A percentile compares a stretch with the other conserved stretches of the same genome.
Conservation (phyloP, 2,797 vertebrate genomes). For the Carcharodon carcharias region DNA sequence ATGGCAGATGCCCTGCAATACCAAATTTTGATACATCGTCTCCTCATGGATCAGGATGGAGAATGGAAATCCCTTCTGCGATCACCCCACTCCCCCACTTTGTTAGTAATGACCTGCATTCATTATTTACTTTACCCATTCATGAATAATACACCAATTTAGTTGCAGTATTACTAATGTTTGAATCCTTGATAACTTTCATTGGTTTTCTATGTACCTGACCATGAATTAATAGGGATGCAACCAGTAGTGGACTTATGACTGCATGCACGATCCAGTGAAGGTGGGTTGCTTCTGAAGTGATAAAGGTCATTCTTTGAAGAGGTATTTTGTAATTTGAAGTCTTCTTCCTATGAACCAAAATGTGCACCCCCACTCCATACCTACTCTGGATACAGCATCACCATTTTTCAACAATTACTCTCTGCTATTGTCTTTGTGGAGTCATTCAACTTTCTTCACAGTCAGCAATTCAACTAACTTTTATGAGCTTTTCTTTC, state of each 20-base stretch:
- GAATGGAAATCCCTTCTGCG: background rate
- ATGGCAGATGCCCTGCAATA: background rate
- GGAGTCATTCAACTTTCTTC: background rate
- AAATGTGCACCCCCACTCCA: background rate
- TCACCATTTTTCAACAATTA: background rate
- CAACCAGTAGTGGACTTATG: background rate
- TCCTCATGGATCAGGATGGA: background rate
- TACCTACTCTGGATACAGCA: background rate
- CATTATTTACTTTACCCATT: background rate
- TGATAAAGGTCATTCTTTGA: background rate
- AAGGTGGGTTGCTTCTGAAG: background rate
- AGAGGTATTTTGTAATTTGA: background rate
- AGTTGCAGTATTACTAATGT: background rate
- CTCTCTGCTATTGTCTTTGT: background rate
- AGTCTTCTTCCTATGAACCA: background rate
- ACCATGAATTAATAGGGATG: background rate
- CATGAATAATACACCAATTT: background rate
- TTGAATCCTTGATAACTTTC: background rate
- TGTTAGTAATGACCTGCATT: background rate
- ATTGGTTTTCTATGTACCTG: background rate
- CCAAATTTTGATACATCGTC: background rate
- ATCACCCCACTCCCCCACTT: background rate
- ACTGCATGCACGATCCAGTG: background rate
- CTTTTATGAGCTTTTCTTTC: background rate
- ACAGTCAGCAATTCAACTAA: background rate